Evolutionary conservation across 2,888 invertebrate genomes (phyloP), one percentile per base, ranked within the genome.

Genomic region (Drosophila imparisetae): DNA sequence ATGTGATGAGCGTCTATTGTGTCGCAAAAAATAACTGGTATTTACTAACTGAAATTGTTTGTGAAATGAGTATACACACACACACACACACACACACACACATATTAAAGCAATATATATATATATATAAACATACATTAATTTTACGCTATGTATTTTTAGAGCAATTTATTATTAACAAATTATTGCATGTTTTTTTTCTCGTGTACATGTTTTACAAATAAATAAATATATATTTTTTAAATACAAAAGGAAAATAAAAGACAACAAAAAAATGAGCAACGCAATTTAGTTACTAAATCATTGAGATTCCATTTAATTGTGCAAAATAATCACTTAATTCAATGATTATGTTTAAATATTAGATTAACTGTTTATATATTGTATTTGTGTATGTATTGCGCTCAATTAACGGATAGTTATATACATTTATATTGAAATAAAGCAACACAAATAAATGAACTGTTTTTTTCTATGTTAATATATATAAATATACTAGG

Each of bases 131-230:
- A 54, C 66, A 64, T 64, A 69, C 76, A 67, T 70, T 78, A 79
- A 74, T 83, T 80, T 80, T 72, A 86, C 65, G 78, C 77, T 83
- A 83, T 75, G 81, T 86, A 90, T 86, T 86, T 88, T 86, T 86
- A 86, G 90, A 86, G 8, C 65, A 86, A 86, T 86, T 90, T 86
- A 83, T 87, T 78, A 78, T 82, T 73, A 69, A 53, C 34, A 38
- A 65, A 69, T 83, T 89, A 83, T 29, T 71, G 63, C 69, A 86
- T 85, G 79, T 85, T 76, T 75, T 86, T 34, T 55, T 55, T 52
- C 68, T 30, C 58, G 65, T 90, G 78, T 87, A 82, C 64, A 75
- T 74, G 90, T 89, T 80, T 86, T 85, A 45, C 45, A 15, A 24
- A 45, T 45, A 24, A 36, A 18, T 7, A 36, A 8, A 24, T 15